Base-by-base conservation (phyloP, 2,797 vertebrate species). In the Microchirus variegatus region DNA sequence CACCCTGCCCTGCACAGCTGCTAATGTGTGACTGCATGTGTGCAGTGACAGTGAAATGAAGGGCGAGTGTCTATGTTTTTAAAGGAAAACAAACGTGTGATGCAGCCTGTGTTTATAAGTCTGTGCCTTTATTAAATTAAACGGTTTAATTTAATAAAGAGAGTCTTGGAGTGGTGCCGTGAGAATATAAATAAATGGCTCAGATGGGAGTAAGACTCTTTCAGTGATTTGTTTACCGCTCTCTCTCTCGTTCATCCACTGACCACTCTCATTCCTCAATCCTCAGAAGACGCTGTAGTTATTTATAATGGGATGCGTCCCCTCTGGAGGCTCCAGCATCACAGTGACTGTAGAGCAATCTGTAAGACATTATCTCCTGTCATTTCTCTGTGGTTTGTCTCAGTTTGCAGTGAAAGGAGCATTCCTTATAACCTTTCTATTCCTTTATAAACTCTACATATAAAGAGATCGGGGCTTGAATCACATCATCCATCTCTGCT, bases 241-340 rank as follows among this genome's bases (percentile, higher is more conserved):
- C 57, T 53, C 70, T 50, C 58, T 73, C 47, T 61, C n/a, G 64
- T 57, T 77, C 65, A 64, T 78, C 73, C 73, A 43, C 69, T 76
- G 66, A 62, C 70, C 68, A 71, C 52, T 65, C 57, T 87, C 76
- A 82, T 31, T 84, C 78, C 73, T 55, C 63, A 86, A 78, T 57
- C 53, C 84, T 78, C 81, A 37, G 77, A 64, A 83, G 85, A 85
- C 75, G 12, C 43, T 7, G 3, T 55, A 65, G 73, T 82, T 89
- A 87, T 83, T 89, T 88, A 72, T 89, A 80, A 73, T 89, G 78
- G 71, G 56, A 73, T 46, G 6, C 54, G 72, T 75, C 74, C 74
- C 62, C 35, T 73, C 54, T 55, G 41, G 56, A n/a, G 69, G 49
- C 44, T 22, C 31, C 67, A 73, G 84, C 70, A 62, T 51, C 43